Base-by-base conservation (phyloP, 2,797 vertebrate genomes). In the Xenops minutus region DNA sequence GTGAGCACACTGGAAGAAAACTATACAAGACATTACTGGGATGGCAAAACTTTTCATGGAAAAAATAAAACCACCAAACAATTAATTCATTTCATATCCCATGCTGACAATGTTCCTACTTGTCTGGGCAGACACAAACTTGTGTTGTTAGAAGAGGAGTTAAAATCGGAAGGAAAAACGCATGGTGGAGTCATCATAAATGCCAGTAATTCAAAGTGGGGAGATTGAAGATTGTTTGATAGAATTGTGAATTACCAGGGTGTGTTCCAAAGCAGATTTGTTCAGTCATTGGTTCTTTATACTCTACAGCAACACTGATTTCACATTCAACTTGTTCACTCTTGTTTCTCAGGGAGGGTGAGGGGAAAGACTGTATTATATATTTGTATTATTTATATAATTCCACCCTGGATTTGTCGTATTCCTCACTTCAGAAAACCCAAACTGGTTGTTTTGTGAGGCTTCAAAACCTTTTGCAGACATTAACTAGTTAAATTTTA, bases 191-290 rank as follows among this genome's bases (percentile, higher is more conserved):
- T 94, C 63, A 18, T 95, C 69, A 79, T 79, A 96, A 93, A 92
- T 80, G 95, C 87, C 75, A 93, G 73, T 81, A 85, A 95, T 91
- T 93, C 86, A 94, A 95, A 97, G 95, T 87, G 68, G 49, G 81
- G 62, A 93, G 84, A 93, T 24, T 75, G 66, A 82, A 80, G 55
- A 91, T 90, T 85, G 63, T 55, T 95, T 90, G 85, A 90, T 81
- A 89, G 32, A 94, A 86, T n/a, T 97, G 92, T 95, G 73, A 97
- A 93, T 89, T 96, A 96, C 37, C 43, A 95, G 93, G 83, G 88
- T 88, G 72, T 96, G 95, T 85, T 95, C 80, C 80, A 77, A 90
- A 93, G 62, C 29, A 94, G 71, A 93, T 96, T 97, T 96, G 92
- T 96, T 96, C 67, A 93, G 69, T 75, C 80, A 68, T 44, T 90